phyloP scores from a whole-genome alignment of 2,888 invertebrate species.

The Himalopsyche tibetana region DNA sequence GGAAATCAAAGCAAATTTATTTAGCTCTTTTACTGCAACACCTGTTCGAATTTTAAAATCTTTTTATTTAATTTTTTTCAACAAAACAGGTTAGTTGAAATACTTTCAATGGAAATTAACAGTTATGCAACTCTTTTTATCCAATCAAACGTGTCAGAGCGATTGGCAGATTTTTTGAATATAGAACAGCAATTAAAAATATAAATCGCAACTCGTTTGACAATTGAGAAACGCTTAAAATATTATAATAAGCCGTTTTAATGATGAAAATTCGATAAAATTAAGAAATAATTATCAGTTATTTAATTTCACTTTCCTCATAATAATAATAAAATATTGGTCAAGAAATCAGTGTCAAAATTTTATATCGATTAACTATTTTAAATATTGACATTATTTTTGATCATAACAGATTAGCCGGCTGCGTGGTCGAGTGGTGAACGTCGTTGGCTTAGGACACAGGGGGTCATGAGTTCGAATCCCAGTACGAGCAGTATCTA shows the following conservation, averaged over 20 bases:
- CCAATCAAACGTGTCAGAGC: constrained; percentile 31
- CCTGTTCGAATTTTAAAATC: constrained; percentile 24
- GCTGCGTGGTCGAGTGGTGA: too few species aligned
- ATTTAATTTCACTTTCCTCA: too few species aligned
- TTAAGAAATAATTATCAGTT: background rate
- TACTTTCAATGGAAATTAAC: constrained; percentile 28
- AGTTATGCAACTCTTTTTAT: constrained; percentile 32
- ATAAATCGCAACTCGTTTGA: background rate
- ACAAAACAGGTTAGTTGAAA: constrained; percentile 5
- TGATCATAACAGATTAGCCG: too few species aligned
- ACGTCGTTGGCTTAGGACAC: too few species aligned
- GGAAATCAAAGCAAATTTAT: constrained; percentile 4
- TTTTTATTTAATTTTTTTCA: constrained; percentile 21
- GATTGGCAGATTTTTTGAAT: constrained; percentile 29
- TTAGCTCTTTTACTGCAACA: constrained; percentile 17
- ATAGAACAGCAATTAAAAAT: constrained; percentile 9
- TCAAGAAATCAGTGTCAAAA: too few species aligned
- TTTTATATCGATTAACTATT: too few species aligned
- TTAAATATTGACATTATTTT: too few species aligned
- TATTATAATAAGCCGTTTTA: background rate
- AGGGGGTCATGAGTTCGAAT: too few species aligned
- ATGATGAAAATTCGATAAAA: background rate
- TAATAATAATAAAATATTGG: too few species aligned
- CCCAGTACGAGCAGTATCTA: too few species aligned
- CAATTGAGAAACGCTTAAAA: background rate